Evolutionary conservation across 2,888 invertebrate species (phyloP), one percentile per base, ranked within the genome.

Genomic region (Leptinotarsa tumamoca): DNA sequence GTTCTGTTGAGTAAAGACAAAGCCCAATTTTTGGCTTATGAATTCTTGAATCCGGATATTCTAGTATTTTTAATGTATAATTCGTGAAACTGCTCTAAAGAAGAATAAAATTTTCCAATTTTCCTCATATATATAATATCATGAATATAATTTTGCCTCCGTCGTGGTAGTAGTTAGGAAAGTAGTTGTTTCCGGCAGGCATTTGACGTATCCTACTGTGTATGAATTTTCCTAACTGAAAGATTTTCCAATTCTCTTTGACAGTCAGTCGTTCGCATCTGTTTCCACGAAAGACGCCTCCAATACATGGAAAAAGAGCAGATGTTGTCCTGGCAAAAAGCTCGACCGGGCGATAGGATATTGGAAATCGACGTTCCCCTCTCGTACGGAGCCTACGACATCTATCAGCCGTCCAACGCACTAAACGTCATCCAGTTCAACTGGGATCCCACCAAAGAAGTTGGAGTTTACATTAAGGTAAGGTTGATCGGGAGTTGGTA

Each of bases 371-470:
- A 98, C 88, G 93, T 98, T 0, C 98, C 98, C 0, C 90, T 98
- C 15, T 98, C 97, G 0, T 98, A 98, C 88, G 98, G 98, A 0
- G 91, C 98, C 83, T 93, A 94, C 72, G 94, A 97, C 81, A 94
- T 96, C 23, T 92, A 93, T 69, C 95, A 96, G 86, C 93, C 94
- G 0, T 89, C 91, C 23, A 90, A 90, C 77, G 91, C 91, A 74
- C 88, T 96, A 77, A 98, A 98, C 90, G 92, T 94, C 3, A 92
- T 96, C 3, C 96, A 97, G 86, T 95, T 98, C 75, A 92, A 93
- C 84, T 98, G 98, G 98, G 98, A 98, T 89, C 97, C 98, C 0
- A 95, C 96, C 33, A 98, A 98, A 87, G 98, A 98, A 89, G 96
- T 97, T 80, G 98, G 98, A 58, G 95, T 97, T 77, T 98, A 97